Percentiles rank a stretch among this genome's conserved stretches.
Evolutionary conservation across 2,888 invertebrate genomes (phyloP).

Genomic region (Meliscaeva auricollis): DNA sequence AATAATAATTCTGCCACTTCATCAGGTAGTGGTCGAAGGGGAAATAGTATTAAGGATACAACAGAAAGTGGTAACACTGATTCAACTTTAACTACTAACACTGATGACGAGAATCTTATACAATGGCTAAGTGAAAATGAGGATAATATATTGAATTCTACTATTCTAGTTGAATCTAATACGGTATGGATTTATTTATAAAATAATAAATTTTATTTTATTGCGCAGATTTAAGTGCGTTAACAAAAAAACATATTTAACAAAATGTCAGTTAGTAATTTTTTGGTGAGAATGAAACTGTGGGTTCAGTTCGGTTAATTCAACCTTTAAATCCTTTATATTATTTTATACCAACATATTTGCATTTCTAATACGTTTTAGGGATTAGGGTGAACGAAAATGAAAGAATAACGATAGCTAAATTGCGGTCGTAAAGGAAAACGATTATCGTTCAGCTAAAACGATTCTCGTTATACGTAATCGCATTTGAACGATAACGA

Average conservation of each 20-base stretch:
- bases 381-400: too few species aligned
- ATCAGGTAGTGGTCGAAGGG: slow-evolving; percentile 18
- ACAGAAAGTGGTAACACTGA: slow-evolving; percentile 50
- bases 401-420: too few species aligned
- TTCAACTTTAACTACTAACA: slow-evolving; percentile 58
- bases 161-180: slow-evolving; percentile 79
- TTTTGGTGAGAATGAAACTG: background rate
- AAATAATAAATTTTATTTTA: background rate
- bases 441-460: too few species aligned
- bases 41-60: slow-evolving; percentile 52
- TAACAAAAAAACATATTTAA: background rate
- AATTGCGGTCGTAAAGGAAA: too few species aligned
- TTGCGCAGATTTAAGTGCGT: background rate
- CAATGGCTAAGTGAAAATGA: slow-evolving; percentile 70
- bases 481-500: too few species aligned
- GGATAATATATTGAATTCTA: slow-evolving; percentile 75
- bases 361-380: too few species aligned
- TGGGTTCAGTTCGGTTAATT: too few species aligned
- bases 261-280: background rate
- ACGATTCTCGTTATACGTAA: too few species aligned
- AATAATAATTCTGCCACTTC: slow-evolving; percentile 11
- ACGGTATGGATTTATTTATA: slow-evolving; percentile 77
- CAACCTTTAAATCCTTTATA: too few species aligned
- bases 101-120: slow-evolving; percentile 65
- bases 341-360: background rate